Percentiles rank a stretch among this genome's conserved stretches.
phyloP scores from a whole-genome alignment of 2,113 vertebrate genomes.

The Lanius ludovicianus region DNA sequence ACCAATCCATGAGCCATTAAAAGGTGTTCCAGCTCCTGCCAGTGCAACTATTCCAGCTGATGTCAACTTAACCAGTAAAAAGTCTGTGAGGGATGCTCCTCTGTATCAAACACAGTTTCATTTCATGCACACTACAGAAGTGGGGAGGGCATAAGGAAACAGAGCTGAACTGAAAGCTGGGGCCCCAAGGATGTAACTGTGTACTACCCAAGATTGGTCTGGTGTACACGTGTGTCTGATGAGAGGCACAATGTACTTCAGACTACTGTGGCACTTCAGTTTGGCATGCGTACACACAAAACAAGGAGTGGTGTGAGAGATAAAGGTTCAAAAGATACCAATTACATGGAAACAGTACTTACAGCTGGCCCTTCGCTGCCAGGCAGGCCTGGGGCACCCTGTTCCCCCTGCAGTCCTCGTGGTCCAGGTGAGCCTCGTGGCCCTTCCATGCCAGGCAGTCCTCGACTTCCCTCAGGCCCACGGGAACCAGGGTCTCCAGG shows the following conservation, averaged over 20 bases:
- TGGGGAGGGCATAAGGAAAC: fast-evolving
- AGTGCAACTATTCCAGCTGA: not conserved
- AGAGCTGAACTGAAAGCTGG: not conserved
- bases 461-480: slow-evolving; percentile 89
- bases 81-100: not conserved
- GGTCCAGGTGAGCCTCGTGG: slow-evolving; percentile 86
- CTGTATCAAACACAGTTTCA: not conserved
- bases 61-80: not conserved
- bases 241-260: not conserved
- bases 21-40: not conserved
- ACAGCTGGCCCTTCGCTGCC: slow-evolving; percentile 91
- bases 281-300: fast-evolving
- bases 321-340: not conserved
- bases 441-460: slow-evolving; percentile 90
- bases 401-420: slow-evolving; percentile 90
- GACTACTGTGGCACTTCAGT: too few relatives aligned
- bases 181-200: not conserved
- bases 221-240: not conserved
- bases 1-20: not conserved
- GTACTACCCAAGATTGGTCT: not conserved
- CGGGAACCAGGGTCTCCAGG: slow-evolving; percentile 86
- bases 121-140: not conserved
- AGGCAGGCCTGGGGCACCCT: slow-evolving; percentile 86
- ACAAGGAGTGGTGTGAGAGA: not conserved
- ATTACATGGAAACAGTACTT: slow-evolving; percentile 37